Percentiles rank a stretch among this genome's conserved stretches.
phyloP scores from a whole-genome alignment of 1,140 invertebrate species.

The Drosophila trapezifrons region DNA sequence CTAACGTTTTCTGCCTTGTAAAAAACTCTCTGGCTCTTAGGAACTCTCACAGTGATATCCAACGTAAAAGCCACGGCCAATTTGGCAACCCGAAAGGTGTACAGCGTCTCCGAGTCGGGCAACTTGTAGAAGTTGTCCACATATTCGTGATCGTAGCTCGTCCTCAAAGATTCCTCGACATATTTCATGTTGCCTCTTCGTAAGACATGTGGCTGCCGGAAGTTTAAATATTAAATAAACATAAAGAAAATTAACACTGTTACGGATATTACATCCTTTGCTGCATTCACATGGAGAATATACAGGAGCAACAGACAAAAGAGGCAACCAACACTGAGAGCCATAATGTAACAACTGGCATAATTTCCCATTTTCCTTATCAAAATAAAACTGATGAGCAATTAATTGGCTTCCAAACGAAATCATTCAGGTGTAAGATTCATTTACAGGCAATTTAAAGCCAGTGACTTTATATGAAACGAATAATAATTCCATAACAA shows the following conservation, averaged over 20 bases:
- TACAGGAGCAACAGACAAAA: not conserved
- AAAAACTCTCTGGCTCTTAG: constrained; percentile 19
- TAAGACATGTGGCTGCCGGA: constrained; percentile 1
- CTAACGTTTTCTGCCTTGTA: constrained; percentile 29
- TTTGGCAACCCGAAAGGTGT: constrained; percentile 28
- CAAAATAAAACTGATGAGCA: constrained; percentile 20
- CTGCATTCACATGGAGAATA: not conserved
- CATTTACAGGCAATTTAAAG: not conserved
- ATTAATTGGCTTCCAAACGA: constrained; percentile 24
- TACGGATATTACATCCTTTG: constrained; percentile 2
- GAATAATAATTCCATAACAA: constrained; percentile 45
- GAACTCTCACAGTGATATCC: not conserved
- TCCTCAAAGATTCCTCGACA: constrained; percentile 25
- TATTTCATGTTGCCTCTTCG: constrained; percentile 2
- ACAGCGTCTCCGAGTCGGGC: not conserved
- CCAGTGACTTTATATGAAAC: not conserved
- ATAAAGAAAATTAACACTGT: too few relatives aligned
- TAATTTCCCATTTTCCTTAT: not conserved
- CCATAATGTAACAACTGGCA: not conserved
- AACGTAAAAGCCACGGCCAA: constrained; percentile 8
- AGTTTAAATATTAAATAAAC: not conserved
- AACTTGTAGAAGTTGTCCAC: constrained; percentile 38
- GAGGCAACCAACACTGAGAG: not conserved
- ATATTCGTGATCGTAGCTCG: constrained; percentile 32
- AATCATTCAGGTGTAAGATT: constrained; percentile 2